Evolutionary conservation across 2,113 vertebrate species (phyloP).

Genomic region (Rhizomys pruinosus): DNA sequence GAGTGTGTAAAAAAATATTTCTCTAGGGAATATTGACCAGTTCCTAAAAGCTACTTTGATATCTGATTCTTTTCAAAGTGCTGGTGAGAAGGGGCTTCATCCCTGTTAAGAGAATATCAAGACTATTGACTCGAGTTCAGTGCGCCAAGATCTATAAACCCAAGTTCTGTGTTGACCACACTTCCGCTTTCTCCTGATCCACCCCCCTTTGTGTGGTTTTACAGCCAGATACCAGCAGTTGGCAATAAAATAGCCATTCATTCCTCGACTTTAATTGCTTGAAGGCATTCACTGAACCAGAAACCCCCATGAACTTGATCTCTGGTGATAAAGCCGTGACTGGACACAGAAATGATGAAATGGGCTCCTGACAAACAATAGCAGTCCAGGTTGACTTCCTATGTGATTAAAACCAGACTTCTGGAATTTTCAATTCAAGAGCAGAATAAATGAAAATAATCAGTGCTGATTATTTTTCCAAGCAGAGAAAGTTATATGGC

Average conservation of each 20-base stretch:
- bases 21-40: background rate
- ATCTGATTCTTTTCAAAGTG: constrained; percentile 33
- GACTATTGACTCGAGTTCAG: background rate
- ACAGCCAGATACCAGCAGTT: background rate
- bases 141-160: background rate
- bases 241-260: constrained; percentile 27
- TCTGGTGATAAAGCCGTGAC: background rate
- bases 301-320: constrained; percentile 27
- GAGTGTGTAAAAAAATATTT: background rate
- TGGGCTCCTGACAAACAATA: background rate
- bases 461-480: constrained; percentile 37
- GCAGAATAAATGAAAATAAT: constrained; percentile 48
- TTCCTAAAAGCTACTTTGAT: background rate
- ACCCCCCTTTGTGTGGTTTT: background rate
- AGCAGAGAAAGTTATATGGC: background rate
- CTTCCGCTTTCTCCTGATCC: background rate
- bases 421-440: constrained; percentile 43
- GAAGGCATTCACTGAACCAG: constrained; percentile 33
- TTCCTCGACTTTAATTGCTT: background rate
- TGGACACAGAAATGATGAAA: constrained; percentile 28
- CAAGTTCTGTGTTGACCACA: background rate
- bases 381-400: background rate
- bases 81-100: background rate
- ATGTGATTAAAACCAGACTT: constrained; percentile 21
- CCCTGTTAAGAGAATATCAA: background rate